Evolutionary conservation across 2,888 invertebrate genomes (phyloP).

Genomic region (Epinotia brunnichana): DNA sequence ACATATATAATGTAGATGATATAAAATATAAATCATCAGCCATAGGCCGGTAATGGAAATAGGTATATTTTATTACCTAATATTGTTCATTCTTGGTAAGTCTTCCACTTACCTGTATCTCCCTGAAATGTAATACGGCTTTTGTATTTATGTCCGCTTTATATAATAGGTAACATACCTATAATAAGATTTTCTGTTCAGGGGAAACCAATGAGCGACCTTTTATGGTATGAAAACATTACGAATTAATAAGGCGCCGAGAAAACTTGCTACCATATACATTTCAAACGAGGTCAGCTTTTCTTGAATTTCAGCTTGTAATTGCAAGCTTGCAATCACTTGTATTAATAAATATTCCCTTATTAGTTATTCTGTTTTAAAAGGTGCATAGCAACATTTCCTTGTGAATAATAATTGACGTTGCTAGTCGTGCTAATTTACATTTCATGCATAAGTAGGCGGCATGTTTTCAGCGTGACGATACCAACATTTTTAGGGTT

Average conservation of each 20-base stretch:
- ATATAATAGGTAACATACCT: background rate
- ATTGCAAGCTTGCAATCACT: constrained; percentile 33
- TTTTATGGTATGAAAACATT: background rate
- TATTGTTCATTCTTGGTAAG: background rate
- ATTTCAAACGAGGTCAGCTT: background rate
- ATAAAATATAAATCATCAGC: too few relatives aligned
- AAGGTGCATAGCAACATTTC: constrained; percentile 47
- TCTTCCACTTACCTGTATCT: background rate
- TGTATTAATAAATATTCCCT: constrained; percentile 22
- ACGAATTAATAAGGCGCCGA: background rate
- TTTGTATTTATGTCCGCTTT: background rate
- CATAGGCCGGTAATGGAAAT: too few relatives aligned
- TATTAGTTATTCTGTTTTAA: constrained; percentile 40
- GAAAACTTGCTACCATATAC: background rate
- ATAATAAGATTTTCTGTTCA: background rate
- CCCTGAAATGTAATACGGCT: background rate
- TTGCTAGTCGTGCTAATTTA: constrained; percentile 53
- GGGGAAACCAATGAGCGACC: constrained; percentile 1
- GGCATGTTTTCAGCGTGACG: constrained; percentile 55
- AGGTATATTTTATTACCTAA: too few relatives aligned
- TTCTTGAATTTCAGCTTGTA: constrained; percentile 13
- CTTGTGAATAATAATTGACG: constrained; percentile 52
- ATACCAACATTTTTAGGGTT: constrained; percentile 50
- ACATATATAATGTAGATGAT: too few relatives aligned
- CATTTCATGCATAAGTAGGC: constrained; percentile 58